Evolutionary conservation across 2,888 invertebrate species (phyloP), one percentile per base, ranked within the genome.

Genomic region (Thelaira solivaga): DNA sequence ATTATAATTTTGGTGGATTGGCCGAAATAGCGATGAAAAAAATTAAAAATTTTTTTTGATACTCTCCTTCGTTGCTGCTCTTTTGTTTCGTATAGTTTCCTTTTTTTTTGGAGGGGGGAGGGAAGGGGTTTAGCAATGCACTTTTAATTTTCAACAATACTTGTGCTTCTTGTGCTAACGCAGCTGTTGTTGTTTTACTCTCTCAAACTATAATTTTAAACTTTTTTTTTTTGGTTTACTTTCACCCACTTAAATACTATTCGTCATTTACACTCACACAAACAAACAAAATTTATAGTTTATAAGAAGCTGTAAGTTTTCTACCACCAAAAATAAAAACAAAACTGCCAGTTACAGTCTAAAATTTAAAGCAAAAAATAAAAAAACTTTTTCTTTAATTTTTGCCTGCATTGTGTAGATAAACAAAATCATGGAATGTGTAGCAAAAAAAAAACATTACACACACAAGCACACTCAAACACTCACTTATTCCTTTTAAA

Each of bases 331-430:
- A n/a, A n/a, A n/a, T n/a, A n/a, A n/a, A n/a, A 67, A 45, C 39
- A 67, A 13, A 29, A 31, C 62, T 41, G 55, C 29, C 16, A 68
- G 22, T 62, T 45, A 24, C 11, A 61, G 45, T 36, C 5, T 26
- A 34, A 53, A 26, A 53, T 18, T 18, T 2, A 16, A 18, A 45
- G 26, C 59, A 47, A 7, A 34, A 47, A 43, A 39, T 18, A n/a
- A n/a, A 2, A 62, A 59, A 59, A 51, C 36, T 64, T 64, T 49
- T 64, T 16, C 55, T 75, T 62, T 1, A 45, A 31, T 24, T 36
- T 62, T 62, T 26, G 76, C 72, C 76, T 77, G 76, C 76, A 77
- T 62, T 62, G 36, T 29, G 13, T 49, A 77, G 76, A 77, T 77
- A 77, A 77, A 75, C 61, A 75, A 53, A 53, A 51, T 53, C 22